phyloP scores from a whole-genome alignment of 2,888 invertebrate genomes.

The Drosophila monieri region DNA sequence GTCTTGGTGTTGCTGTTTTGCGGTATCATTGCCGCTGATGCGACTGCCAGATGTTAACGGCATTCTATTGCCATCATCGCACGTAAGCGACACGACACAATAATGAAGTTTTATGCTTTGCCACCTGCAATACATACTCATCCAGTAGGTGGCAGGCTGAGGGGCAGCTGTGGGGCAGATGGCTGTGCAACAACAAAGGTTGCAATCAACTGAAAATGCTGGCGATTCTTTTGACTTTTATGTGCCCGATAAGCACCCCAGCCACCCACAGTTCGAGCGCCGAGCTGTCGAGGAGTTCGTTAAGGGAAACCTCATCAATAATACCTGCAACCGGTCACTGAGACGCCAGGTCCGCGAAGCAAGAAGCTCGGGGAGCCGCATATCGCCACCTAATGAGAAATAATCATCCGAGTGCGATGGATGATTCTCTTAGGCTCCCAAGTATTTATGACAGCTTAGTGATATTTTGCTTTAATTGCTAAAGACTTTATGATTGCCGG shows the following conservation, averaged over 20 bases:
- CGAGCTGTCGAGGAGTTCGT: constrained; percentile 40
- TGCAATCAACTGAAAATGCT: constrained; percentile 74
- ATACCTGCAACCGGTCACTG: constrained; percentile 27
- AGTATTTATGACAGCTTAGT: constrained; percentile 25
- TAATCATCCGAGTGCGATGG: constrained; percentile 25
- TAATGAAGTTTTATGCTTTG: constrained; percentile 80
- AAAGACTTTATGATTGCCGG: neutral
- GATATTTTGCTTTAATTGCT: constrained; percentile 10
- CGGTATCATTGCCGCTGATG: constrained; percentile 69
- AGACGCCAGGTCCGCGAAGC: constrained; percentile 1
- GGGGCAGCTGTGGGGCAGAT: neutral
- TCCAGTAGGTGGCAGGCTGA: constrained; percentile 3
- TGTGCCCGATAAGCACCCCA: constrained; percentile 28
- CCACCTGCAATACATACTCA: constrained; percentile 66
- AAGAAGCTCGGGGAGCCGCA: neutral
- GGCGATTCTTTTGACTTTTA: constrained; percentile 54
- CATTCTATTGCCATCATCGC: constrained; percentile 67
- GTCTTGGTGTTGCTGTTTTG: constrained; percentile 52
- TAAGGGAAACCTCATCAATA: constrained; percentile 47
- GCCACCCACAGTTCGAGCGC: constrained; percentile 11
- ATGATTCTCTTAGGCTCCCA: neutral
- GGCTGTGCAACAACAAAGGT: constrained; percentile 28
- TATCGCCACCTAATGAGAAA: constrained; percentile 35
- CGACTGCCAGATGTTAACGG: constrained; percentile 48
- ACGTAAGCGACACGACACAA: constrained; percentile 72